Evolutionary conservation across 2,113 vertebrate species (phyloP).

Genomic region (Anguilla rostrata): DNA sequence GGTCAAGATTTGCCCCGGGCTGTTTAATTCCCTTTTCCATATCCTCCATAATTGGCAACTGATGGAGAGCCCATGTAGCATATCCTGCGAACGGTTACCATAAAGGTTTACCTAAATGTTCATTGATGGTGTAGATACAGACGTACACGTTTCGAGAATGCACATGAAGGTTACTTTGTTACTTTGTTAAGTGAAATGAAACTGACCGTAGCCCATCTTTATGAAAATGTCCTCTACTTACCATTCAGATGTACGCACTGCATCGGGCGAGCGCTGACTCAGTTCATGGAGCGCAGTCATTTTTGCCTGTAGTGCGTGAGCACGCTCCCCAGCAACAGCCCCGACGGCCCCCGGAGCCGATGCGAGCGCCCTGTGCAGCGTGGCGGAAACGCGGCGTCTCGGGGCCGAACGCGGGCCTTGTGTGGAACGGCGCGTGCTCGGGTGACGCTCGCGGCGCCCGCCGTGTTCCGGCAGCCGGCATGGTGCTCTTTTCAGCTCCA

Average conservation of each 20-base stretch:
- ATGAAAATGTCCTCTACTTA: not conserved
- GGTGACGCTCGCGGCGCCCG: conserved; percentile 13
- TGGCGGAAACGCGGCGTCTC: not conserved
- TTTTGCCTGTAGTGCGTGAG: not conserved
- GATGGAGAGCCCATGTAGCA: not conserved
- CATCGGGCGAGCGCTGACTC: not conserved
- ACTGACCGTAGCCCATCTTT: not conserved
- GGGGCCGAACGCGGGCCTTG: conserved; percentile 10
- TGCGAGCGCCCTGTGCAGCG: too few relatives aligned
- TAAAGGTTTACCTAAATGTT: not conserved
- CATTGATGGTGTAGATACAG: not conserved
- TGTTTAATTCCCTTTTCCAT: not conserved
- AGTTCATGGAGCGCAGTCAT: not conserved
- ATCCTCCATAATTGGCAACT: not conserved
- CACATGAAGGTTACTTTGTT: not conserved
- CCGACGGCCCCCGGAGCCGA: not conserved
- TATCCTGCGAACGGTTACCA: not conserved
- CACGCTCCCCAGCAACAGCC: not conserved
- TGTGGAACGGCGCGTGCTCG: conserved; percentile 19
- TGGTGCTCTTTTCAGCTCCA: conserved; percentile 30
- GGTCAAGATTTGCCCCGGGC: not conserved
- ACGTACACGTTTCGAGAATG: too few relatives aligned
- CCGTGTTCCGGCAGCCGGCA: conserved; percentile 20
- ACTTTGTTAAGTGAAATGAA: not conserved
- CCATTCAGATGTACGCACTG: not conserved